Percentiles rank a stretch among this genome's conserved stretches.
These are phyloP conservation scores for Mnemiopsis leidyi DNA, from an alignment of 37 sponge, comb jelly and placozoan genomes.

Conservation along the genomic window DNA sequence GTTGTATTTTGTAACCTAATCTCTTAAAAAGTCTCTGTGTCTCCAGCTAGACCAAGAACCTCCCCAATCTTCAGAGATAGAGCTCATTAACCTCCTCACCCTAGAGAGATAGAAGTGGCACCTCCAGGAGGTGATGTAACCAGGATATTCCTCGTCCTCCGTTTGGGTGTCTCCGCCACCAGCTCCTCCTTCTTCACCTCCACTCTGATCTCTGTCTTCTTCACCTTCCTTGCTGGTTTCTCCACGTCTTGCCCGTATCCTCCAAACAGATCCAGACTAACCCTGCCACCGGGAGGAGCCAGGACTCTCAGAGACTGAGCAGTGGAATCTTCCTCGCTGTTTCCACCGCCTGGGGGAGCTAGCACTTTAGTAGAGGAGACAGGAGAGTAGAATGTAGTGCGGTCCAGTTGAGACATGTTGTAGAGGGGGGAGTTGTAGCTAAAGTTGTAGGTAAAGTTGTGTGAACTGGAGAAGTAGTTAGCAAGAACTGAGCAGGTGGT, in stretches of 20 bases:
- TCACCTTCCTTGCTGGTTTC: neutral
- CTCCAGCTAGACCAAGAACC: too few species aligned
- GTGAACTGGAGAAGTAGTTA: neutral
- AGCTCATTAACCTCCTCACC: neutral
- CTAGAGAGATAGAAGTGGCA: neutral
- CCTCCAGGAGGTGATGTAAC: constrained; percentile 26
- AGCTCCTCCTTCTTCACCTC: neutral
- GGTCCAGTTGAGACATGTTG: neutral
- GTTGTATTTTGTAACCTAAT: too few species aligned
- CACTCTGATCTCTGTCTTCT: neutral
- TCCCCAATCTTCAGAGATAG: too few species aligned
- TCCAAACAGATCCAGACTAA: neutral
- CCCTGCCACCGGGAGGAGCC: constrained; percentile 25
- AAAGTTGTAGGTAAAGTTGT: neutral
- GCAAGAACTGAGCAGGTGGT: neutral
- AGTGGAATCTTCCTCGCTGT: neutral
- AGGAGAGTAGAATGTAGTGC: constrained; percentile 22
- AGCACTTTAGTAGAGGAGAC: constrained; percentile 16
- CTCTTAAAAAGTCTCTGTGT: too few species aligned
- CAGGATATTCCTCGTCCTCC: neutral
- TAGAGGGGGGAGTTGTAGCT: neutral
- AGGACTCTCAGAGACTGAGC: neutral
- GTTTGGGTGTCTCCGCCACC: neutral
- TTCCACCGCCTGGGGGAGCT: constrained; percentile 28
- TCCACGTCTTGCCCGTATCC: neutral